These are phyloP conservation scores for Ranitomeya imitator DNA, from an alignment of 2,113 vertebrate species.

Conservation along the genomic window DNA sequence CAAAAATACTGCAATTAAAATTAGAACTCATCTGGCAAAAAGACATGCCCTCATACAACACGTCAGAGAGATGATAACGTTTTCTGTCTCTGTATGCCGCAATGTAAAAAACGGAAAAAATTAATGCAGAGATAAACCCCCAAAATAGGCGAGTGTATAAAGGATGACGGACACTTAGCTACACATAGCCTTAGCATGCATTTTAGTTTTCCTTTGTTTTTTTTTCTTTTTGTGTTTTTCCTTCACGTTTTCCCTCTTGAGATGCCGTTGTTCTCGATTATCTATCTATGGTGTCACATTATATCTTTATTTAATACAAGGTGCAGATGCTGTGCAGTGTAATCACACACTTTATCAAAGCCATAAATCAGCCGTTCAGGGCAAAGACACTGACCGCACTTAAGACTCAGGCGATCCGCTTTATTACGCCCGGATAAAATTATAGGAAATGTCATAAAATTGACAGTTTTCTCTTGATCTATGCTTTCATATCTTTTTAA, in stretches of 20 bases:
- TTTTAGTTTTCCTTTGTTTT: too few species aligned
- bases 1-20: too few species aligned
- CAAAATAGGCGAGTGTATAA: too few species aligned
- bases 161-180: too few species aligned
- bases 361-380: constrained; percentile 9
- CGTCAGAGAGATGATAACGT: too few species aligned
- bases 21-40: too few species aligned
- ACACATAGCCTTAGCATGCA: too few species aligned
- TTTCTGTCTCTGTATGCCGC: too few species aligned
- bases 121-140: too few species aligned
- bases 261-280: background rate
- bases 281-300: background rate
- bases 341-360: constrained; percentile 15
- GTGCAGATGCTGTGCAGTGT: background rate
- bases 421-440: constrained; percentile 41
- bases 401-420: constrained; percentile 11
- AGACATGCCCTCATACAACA: too few species aligned
- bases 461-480: constrained; percentile 46
- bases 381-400: background rate
- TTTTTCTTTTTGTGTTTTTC: background rate
- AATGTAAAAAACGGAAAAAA: too few species aligned
- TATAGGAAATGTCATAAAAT: constrained; percentile 34
- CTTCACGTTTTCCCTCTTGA: background rate
- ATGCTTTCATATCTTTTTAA: constrained; percentile 36
- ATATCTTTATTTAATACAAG: background rate